Evolutionary conservation across 2,113 vertebrate genomes (phyloP).

Genomic region (Syngnathus typhle): DNA sequence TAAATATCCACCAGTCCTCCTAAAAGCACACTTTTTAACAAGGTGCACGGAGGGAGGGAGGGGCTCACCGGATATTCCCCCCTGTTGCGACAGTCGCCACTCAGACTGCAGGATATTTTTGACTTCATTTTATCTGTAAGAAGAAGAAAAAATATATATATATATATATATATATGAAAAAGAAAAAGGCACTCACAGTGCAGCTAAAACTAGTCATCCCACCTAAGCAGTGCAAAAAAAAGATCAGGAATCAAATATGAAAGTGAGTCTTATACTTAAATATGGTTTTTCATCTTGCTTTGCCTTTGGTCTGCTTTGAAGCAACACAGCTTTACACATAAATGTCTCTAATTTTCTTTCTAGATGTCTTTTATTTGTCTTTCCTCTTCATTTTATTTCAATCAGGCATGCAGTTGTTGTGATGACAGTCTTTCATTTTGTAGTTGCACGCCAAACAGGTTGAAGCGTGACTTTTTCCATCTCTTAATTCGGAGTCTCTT

Average conservation of each 20-base stretch:
- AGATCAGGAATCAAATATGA: slow-evolving; percentile 19
- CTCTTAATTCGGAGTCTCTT: slow-evolving; percentile 7
- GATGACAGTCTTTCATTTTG: not conserved
- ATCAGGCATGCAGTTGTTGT: not conserved
- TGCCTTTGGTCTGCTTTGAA: slow-evolving; percentile 3
- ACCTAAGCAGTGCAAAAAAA: slow-evolving; percentile 7
- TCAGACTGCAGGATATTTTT: slow-evolving; percentile 10
- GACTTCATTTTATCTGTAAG: slow-evolving; percentile 7
- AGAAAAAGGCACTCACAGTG: not conserved
- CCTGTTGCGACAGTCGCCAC: slow-evolving; percentile 14
- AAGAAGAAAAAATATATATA: slow-evolving; percentile 13
- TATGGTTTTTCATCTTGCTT: not conserved
- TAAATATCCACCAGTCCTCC: not conserved
- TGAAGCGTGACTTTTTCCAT: not conserved
- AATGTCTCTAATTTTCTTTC: not conserved
- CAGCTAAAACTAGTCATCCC: slow-evolving; percentile 14
- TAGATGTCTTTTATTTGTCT: not conserved
- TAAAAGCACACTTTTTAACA: slow-evolving; percentile 3
- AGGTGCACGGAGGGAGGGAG: slow-evolving; percentile 37
- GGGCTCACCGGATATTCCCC: too few species aligned
- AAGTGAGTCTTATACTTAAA: slow-evolving; percentile 10
- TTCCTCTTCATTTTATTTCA: not conserved
- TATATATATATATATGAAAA: not conserved
- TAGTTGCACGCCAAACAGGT: not conserved
- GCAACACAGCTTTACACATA: not conserved